Conservation (phyloP, 2,797 vertebrate species). For the Macropodus opercularis region DNA sequence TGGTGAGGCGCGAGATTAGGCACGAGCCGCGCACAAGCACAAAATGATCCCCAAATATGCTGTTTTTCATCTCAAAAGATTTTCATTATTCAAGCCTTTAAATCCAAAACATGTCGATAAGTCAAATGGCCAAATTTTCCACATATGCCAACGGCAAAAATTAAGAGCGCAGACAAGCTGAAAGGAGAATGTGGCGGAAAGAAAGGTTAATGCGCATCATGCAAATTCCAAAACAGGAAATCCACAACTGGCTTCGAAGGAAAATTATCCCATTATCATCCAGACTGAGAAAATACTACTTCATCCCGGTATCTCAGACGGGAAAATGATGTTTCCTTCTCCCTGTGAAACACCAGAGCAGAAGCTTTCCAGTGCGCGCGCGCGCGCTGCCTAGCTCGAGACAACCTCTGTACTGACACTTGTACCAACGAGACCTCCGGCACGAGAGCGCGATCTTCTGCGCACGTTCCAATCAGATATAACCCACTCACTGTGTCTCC, state of each 20-base stretch:
- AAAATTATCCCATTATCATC: constrained; percentile 54
- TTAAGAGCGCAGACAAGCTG: constrained; percentile 30
- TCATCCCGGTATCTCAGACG: constrained; percentile 4
- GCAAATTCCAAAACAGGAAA: constrained; percentile 65
- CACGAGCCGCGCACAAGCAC: constrained; percentile 65
- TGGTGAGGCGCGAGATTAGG: constrained; percentile 63
- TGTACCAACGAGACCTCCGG: constrained; percentile 58
- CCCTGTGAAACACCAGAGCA: constrained; percentile 13
- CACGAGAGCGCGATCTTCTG: constrained; percentile 51
- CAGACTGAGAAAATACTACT: constrained; percentile 30
- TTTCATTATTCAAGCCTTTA: constrained; percentile 58
- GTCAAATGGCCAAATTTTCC: constrained; percentile 11
- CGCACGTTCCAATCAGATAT: constrained; percentile 55
- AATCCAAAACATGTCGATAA: constrained; percentile 31
- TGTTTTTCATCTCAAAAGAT: constrained; percentile 77
- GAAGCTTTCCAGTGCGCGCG: constrained; percentile 44
- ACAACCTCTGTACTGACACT: constrained; percentile 60
- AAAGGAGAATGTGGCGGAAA: constrained; percentile 42
- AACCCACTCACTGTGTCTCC: constrained; percentile 48
- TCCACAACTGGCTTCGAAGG: constrained; percentile 43
- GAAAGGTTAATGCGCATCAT: constrained; percentile 58
- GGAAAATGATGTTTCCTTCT: background rate
- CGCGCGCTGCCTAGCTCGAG: constrained; percentile 52
- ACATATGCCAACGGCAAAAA: constrained; percentile 46
- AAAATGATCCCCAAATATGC: constrained; percentile 65